Evolutionary conservation across 2,113 vertebrate genomes (phyloP), one percentile per base, ranked within the genome.

Genomic region (Takifugu flavidus): DNA sequence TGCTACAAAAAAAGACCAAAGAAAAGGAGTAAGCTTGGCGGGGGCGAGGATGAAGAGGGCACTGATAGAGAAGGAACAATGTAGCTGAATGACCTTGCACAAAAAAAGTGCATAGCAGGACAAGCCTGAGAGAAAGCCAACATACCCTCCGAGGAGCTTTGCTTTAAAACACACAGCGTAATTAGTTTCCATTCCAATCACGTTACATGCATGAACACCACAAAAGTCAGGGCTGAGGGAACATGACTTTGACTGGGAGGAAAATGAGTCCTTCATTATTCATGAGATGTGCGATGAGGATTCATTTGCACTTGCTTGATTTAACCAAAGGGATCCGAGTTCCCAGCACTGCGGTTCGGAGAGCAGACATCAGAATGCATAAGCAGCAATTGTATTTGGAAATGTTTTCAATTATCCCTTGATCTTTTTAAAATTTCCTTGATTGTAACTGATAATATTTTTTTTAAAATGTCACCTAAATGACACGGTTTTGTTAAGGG

Each of bases 251-350:
- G 62, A 74, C 66, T 59, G 1, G 4, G 68, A 62, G 75, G 69
- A 75, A 86, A 80, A 82, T 67, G 42, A 85, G 70, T 64, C 29
- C 25, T 71, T 49, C 31, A 78, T 80, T 75, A 82, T 74, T 83
- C 77, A 83, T 67, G 42, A 44, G 25, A 67, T 73, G 44, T 25
- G 59, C 79, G 76, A 70, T 70, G 70, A 82, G 71, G 67, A 82
- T 62, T 74, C 29, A 56, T 74, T 77, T 77, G 46, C 56, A 73
- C 60, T 51, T 39, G 79, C 70, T 74, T 80, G 68, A 70, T 70
- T 80, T 56, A 61, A 67, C 50, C 55, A 15, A 59, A 45, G 49
- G 56, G 49, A 70, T 66, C 59, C 29, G 1, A 4, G 14, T 6
- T 74, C 61, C 65, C 70, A 5, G 50, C 66, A 61, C 59, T 8